Evolutionary conservation across 2,113 vertebrate species (phyloP), one percentile per base, ranked within the genome.

Genomic region (Seriola rivoliana): DNA sequence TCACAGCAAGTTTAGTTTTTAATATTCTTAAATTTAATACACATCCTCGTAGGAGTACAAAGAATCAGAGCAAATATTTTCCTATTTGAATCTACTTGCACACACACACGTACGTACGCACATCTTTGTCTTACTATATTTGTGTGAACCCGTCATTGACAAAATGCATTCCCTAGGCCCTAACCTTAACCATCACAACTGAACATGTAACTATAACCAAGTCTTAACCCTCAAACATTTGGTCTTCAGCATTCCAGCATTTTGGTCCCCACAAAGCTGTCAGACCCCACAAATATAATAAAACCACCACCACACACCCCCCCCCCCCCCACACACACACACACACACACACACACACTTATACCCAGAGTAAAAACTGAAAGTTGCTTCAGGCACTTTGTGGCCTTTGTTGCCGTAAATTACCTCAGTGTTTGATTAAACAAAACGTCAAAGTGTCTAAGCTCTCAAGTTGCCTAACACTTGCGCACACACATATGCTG

Each of bases 391-490:
- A 29, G 67, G 81, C 66, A 60, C 79, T 92, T 76, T 78, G 46
- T 77, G 87, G 82, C 81, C 73, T 89, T 91, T 93, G 88, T 87
- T 89, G 85, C 80, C 3, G 42, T 81, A 89, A 89, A 92, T 94
- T 85, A 89, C 84, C 60, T 88, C 71, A 88, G 82, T 88, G 78
- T 79, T 94, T 92, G 87, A 93, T 95, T 93, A 93, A 92, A 88
- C 79, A 88, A 92, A 92, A 92, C 62, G 69, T 85, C 82, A 88
- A 87, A 85, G 64, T 79, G 84, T 87, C 83, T 87, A 84, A 93
- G 89, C 93, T 93, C 89, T 92, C 79, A 87, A 86, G 73, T 82
- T 91, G 78, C 74, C 82, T 66, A 60, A 78, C 76, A 80, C 50
- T 46, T 32, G 63, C 57, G 70, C 52, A 34, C 68, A 84, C 87